A percentile compares a stretch with the other conserved stretches of the same genome.
phyloP scores from a whole-genome alignment of 2,113 vertebrate species.

The Labeo catla region DNA sequence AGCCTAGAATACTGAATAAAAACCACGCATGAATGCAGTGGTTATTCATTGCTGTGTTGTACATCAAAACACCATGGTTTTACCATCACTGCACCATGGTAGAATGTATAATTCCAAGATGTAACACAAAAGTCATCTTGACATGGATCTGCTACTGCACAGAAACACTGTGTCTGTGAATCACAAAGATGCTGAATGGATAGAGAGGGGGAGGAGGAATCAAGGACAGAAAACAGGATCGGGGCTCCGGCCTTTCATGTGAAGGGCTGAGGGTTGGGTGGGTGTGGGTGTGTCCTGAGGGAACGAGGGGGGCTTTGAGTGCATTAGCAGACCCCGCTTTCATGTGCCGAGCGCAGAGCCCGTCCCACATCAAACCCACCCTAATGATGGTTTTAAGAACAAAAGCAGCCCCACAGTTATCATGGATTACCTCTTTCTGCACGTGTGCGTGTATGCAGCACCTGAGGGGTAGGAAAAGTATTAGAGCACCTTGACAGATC shows the following conservation, averaged over 20 bases:
- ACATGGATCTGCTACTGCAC: background rate
- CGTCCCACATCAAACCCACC: conserved; percentile 66
- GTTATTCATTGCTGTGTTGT: background rate
- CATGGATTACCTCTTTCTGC: conserved; percentile 26
- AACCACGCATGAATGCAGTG: background rate
- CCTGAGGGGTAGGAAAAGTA: conserved; percentile 18
- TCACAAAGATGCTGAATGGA: conserved; percentile 11
- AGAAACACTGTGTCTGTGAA: background rate
- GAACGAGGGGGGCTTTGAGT: conserved; percentile 46
- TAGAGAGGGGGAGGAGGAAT: background rate
- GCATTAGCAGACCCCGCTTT: conserved; percentile 71
- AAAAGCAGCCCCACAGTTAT: conserved; percentile 50
- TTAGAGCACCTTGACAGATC: conserved; percentile 41
- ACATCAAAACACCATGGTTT: background rate
- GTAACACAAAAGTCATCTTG: background rate
- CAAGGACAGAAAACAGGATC: conserved; percentile 7
- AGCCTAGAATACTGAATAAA: background rate
- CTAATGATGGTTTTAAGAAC: conserved; percentile 69
- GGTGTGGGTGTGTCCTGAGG: conserved; percentile 52
- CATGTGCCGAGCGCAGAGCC: conserved; percentile 61
- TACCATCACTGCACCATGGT: background rate
- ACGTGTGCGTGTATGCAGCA: background rate
- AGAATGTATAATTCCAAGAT: background rate
- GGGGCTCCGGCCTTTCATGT: conserved; percentile 46
- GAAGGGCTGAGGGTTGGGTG: conserved; percentile 59